A percentile compares a stretch with the other conserved stretches of the same genome.
These are phyloP conservation scores for Phoenicopterus ruber DNA, from an alignment of 2,113 vertebrate species.

Conservation along the genomic window DNA sequence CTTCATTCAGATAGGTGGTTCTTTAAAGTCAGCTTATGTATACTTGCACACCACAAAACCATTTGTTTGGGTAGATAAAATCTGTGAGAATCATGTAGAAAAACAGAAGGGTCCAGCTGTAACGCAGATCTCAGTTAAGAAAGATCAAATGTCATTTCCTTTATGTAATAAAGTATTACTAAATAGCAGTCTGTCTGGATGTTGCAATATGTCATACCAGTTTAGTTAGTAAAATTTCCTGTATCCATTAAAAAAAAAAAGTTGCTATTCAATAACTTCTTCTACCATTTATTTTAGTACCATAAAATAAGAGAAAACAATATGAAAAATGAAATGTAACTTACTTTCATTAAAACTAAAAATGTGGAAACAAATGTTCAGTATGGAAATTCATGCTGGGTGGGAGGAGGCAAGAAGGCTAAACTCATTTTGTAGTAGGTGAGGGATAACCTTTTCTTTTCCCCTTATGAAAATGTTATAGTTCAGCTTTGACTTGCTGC, in stretches of 20 bases:
- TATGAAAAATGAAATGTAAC: not conserved
- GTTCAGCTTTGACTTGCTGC: not conserved
- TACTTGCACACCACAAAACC: not conserved
- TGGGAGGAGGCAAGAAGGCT: not conserved
- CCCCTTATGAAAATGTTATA: not conserved
- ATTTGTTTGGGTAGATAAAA: slow-evolving; percentile 13
- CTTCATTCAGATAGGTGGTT: not conserved
- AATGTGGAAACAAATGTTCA: not conserved
- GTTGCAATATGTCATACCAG: slow-evolving; percentile 17
- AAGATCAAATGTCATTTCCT: slow-evolving; percentile 57
- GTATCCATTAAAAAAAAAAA: not conserved
- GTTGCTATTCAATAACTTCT: not conserved
- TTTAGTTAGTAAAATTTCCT: not conserved
- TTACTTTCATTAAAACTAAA: not conserved
- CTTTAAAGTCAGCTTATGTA: not conserved
- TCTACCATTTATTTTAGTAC: not conserved
- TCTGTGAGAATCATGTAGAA: not conserved
- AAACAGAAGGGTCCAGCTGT: slow-evolving; percentile 23
- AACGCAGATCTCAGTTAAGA: not conserved
- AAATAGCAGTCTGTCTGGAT: not conserved
- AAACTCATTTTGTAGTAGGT: not conserved
- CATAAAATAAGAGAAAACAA: not conserved
- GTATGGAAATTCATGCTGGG: not conserved
- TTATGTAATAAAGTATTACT: slow-evolving; percentile 24
- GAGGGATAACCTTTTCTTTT: not conserved